These are phyloP conservation scores for Acrobasis consociella DNA, from an alignment of 2,888 invertebrate genomes.

Conservation along the genomic window DNA sequence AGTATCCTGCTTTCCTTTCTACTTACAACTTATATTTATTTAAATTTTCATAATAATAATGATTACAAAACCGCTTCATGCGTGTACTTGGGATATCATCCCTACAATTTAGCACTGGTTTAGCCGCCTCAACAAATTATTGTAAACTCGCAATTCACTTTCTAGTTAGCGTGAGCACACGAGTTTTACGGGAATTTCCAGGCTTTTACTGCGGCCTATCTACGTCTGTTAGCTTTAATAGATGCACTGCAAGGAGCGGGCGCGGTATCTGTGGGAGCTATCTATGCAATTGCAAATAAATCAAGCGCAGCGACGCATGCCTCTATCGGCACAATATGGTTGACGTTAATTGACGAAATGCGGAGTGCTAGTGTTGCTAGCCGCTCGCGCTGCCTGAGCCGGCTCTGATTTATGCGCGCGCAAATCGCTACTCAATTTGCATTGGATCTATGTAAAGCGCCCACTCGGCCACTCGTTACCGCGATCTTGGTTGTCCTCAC, in stretches of 20 bases:
- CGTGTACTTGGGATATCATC: constrained; percentile 47
- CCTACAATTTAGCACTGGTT: constrained; percentile 55
- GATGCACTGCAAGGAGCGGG: constrained; percentile 32
- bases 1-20: constrained; percentile 36
- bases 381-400: constrained; percentile 28
- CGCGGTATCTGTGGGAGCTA: constrained; percentile 36
- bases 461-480: constrained; percentile 65
- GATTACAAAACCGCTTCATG: constrained; percentile 41
- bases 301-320: constrained; percentile 43
- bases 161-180: constrained; percentile 53
- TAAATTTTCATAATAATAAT: constrained; percentile 40
- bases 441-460: constrained; percentile 71
- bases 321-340: constrained; percentile 56
- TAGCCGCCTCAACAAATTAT: constrained; percentile 54
- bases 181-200: constrained; percentile 41
- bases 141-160: constrained; percentile 59
- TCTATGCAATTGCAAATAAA: constrained; percentile 43
- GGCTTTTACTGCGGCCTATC: constrained; percentile 34
- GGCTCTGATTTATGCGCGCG: constrained; percentile 60
- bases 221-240: constrained; percentile 32
- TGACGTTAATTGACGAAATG: constrained; percentile 71
- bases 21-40: constrained; percentile 44
- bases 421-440: constrained; percentile 71
- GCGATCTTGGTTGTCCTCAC: constrained; percentile 48
- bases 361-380: constrained; percentile 45